phyloP scores from a whole-genome alignment of 2,797 vertebrate genomes.

The Siniperca obscura region DNA sequence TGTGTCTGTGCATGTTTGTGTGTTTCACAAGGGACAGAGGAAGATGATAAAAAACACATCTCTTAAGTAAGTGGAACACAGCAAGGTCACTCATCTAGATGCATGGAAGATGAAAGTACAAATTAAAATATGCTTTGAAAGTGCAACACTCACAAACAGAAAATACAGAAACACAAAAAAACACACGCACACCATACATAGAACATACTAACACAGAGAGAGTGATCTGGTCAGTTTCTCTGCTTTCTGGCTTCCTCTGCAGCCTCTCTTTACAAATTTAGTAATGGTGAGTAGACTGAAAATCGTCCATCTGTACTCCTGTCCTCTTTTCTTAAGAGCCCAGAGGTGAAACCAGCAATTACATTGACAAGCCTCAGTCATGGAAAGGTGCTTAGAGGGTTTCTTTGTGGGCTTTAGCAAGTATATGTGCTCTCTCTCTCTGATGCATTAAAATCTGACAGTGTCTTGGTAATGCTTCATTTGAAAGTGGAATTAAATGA shows the following conservation, averaged over 20 bases:
- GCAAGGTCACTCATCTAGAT: conserved; percentile 55
- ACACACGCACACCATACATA: background rate
- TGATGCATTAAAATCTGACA: conserved; percentile 63
- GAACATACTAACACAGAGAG: conserved; percentile 6
- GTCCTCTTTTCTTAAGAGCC: conserved; percentile 72
- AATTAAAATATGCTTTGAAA: conserved; percentile 58
- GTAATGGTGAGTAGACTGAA: conserved; percentile 70
- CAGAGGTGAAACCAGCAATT: conserved; percentile 76
- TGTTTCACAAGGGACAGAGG: conserved; percentile 31
- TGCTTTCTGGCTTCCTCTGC: conserved; percentile 41
- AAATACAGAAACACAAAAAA: conserved; percentile 15
- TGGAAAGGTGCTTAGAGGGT: conserved; percentile 69
- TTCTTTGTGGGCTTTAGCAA: conserved; percentile 63
- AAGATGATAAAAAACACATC: conserved; percentile 43
- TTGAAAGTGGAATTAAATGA: conserved; percentile 73
- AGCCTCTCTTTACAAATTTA: conserved; percentile 65
- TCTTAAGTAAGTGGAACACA: conserved; percentile 55
- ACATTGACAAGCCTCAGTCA: conserved; percentile 69
- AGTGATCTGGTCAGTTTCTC: conserved; percentile 46
- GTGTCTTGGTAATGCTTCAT: conserved; percentile 62
- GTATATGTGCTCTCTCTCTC: conserved; percentile 52
- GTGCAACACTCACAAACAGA: background rate
- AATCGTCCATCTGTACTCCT: conserved; percentile 66
- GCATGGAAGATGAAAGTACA: conserved; percentile 56
- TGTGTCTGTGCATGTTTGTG: background rate